A percentile compares a stretch with the other conserved stretches of the same genome.
phyloP scores from a whole-genome alignment of 2,888 invertebrate species.

The Epistrophe eligans region DNA sequence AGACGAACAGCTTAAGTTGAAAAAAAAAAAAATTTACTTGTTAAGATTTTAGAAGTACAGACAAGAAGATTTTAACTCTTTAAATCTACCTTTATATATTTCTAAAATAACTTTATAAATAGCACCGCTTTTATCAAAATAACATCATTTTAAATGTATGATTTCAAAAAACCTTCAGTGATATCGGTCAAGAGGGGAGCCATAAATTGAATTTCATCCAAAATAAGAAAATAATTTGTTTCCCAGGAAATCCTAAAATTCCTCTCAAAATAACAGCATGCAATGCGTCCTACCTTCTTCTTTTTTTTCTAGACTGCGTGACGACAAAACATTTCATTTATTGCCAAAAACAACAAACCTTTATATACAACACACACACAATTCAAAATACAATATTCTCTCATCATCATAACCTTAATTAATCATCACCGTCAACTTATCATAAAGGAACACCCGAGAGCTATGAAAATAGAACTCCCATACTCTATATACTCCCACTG shows the following conservation, averaged over 20 bases:
- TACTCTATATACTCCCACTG: neutral
- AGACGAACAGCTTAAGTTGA: no score
- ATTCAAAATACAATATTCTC: neutral
- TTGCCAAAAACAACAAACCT: neutral
- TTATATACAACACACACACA: neutral
- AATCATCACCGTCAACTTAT: constrained; percentile 26
- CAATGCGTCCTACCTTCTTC: neutral
- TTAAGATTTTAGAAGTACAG: no score
- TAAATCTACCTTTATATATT: no score
- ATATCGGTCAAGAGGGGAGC: no score
- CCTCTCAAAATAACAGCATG: neutral
- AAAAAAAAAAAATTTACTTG: no score
- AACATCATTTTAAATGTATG: no score
- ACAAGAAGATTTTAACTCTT: no score
- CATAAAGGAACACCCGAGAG: constrained; percentile 16
- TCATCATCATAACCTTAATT: constrained; percentile 27
- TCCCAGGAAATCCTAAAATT: neutral
- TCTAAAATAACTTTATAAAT: no score
- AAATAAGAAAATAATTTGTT: neutral
- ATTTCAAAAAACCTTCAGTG: neutral
- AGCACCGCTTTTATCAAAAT: no score
- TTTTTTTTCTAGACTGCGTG: constrained; percentile 7
- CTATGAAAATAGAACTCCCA: constrained; percentile 7
- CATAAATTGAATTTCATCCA: neutral
- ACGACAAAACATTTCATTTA: constrained; percentile 20